Evolutionary conservation across 2,113 vertebrate species (phyloP), one percentile per base, ranked within the genome.

Genomic region (Alaudala cheleensis): DNA sequence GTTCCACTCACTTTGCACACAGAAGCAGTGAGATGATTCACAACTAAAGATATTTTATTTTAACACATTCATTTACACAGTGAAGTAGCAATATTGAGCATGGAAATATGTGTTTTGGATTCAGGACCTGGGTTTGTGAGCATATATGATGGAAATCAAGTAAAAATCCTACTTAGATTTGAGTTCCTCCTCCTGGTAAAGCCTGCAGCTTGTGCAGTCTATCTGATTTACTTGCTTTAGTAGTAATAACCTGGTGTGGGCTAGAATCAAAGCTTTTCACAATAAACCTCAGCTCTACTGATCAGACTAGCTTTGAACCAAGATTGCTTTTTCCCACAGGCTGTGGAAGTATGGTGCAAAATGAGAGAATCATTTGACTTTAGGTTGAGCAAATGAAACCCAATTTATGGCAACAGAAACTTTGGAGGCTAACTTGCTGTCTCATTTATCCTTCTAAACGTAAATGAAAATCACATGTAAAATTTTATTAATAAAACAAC

Each of bases 381-480:
- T 23, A 42, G 57, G 58, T 13, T 71, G 67, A 83, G 56, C 44
- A 92, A 96, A 93, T 67, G 42, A 88, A 92, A 64, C 18, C 5
- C 2, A 74, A 4, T 81, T 96, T 78, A 73, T 42, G 47, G 49
- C 71, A 91, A 84, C 47, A 73, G 79, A 86, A 87, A 33, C 57
- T 72, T n/a, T 66, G 69, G 61, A 88, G 47, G 51, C 60, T 86
- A 78, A 49, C 74, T 89, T 70, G 65, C 64, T 65, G 84, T 84
- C 87, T 93, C 80, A 79, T 95, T 94, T 90, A 88, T 83, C 66
- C 95, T 82, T 74, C 76, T 66, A 92, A 91, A 84, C 3, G 0
- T 76, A 95, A 96, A 96, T 95, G 66, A 90, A 95, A 96, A 93
- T 96, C 95, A 93, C 66, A 93, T 95, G 95, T 72, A 80, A 92